These are phyloP conservation scores for Cordilura impudica DNA, from an alignment of 2,888 invertebrate genomes.

Conservation along the genomic window DNA sequence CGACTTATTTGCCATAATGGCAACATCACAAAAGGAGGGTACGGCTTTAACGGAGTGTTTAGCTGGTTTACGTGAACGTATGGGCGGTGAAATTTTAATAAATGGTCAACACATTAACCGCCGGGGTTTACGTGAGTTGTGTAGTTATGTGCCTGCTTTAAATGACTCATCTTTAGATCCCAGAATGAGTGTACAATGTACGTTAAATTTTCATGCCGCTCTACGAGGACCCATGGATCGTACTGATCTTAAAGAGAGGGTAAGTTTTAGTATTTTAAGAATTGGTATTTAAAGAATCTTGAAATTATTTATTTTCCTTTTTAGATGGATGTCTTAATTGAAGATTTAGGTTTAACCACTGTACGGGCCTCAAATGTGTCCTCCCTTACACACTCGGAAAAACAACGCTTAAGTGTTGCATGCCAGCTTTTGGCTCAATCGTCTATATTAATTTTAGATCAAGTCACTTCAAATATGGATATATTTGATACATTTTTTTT, in stretches of 20 bases:
- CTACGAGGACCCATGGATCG: constrained; percentile 79
- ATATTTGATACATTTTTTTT: constrained; percentile 97
- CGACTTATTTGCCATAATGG: constrained; percentile 93
- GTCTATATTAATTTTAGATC: constrained; percentile 91
- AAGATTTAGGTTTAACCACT: constrained; percentile 93
- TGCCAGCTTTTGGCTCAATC: constrained; percentile 92
- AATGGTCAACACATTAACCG: constrained; percentile 91
- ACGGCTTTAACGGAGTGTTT: constrained; percentile 90
- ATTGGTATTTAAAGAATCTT: not conserved
- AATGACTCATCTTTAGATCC: constrained; percentile 79
- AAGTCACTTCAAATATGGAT: constrained; percentile 85
- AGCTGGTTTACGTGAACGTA: constrained; percentile 85
- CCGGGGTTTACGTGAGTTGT: constrained; percentile 85
- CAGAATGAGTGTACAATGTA: constrained; percentile 93
- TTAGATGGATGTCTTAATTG: constrained; percentile 91
- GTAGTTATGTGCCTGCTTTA: constrained; percentile 78
- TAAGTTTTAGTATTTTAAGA: constrained; percentile 73
- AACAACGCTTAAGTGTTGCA: constrained; percentile 91
- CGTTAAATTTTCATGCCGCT: constrained; percentile 89
- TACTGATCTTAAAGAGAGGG: constrained; percentile 85
- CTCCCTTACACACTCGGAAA: constrained; percentile 91
- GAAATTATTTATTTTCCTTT: constrained; percentile 16
- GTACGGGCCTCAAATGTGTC: constrained; percentile 92
- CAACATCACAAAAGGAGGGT: constrained; percentile 92
- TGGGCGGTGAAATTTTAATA: constrained; percentile 88